Evolutionary conservation across 2,888 invertebrate genomes (phyloP), one percentile per base, ranked within the genome.

Genomic region (Apamea sordens): DNA sequence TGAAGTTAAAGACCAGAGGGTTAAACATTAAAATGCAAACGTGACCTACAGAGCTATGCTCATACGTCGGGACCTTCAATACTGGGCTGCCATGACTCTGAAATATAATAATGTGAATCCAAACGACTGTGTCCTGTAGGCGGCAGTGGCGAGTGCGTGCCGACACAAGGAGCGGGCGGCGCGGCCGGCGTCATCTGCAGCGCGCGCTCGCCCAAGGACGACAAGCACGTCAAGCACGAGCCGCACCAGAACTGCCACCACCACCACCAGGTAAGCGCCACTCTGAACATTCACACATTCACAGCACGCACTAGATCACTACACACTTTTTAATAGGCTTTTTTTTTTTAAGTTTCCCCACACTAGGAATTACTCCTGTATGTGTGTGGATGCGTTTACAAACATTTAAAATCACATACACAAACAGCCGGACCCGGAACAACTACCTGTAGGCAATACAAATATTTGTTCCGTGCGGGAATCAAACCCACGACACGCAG

Each of bases 171-270:
- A 15, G 76, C 80, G 24, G 41, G 56, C n/a, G 71, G 71, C 21
- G 76, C 56, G 10, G 56, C 10, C 72, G 96, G 56, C 72, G 96
- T 96, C 44, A 96, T 96, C 83, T 95, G 95, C 91, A 94, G 93
- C 89, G 95, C 97, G 87, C 94, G 96, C 76, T 95, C 95, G 64
- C 96, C 96, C 32, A 93, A 93, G 32, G 95, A 95, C 91, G 96
- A 96, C 89, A 93, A 94, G 18, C 95, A 95, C 86, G 97, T 97
- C 68, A 97, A 97, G 91, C 95, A 96, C 89, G 95, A 96, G 85
- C 88, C 77, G 77, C 86, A 88, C 76, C 88, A 86, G 73, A 76
- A 81, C 82, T 89, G 88, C 74, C 87, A 87, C 15, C 89, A 87
- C 44, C 87, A 87, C 47, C 87, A 90, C 61, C 79, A 88, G 85